Base-by-base conservation (phyloP, 2,797 vertebrate genomes). In the Lepus townsendii region DNA sequence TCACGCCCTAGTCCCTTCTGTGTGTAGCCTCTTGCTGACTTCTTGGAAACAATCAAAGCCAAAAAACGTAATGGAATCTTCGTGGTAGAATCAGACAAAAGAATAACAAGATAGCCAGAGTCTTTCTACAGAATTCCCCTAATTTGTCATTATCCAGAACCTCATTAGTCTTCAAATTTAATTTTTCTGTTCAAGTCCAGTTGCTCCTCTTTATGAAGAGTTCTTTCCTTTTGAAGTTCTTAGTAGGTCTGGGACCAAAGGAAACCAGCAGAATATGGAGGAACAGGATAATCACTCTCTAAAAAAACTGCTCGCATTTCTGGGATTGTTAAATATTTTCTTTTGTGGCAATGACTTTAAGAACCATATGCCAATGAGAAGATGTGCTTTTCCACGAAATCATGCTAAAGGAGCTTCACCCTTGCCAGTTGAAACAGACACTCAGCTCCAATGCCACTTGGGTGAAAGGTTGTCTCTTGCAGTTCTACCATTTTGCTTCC, bases 151-250 rank as follows among this genome's bases (percentile, higher is more conserved):
- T 82, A 38, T 65, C 42, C 66, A 82, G 52, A 96, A 88, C 0
- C 27, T 88, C 91, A 26, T 71, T 87, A 57, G 2, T 66, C 83
- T 95, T 91, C 63, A 95, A 84, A 93, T 95, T 6, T 12, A 68
- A 82, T 87, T 86, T 75, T 88, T 78, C 62, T 80, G 27, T 71
- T 88, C 20, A 72, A 77, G 80, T 71, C 14, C 47, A 71, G 24
- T 84, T 80, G 20, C 5, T 93, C 32, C 17, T 87, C 35, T 83
- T 88, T 32, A 20, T 68, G 20, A 2, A 54, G 69, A 75, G 22
- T 69, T 84, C 54, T 77, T 47, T 47, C 42, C 8, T 94, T 94
- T 68, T 62, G 57, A 93, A 88, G 82, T 79, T 85, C 42, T 50
- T 90, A 75, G 69, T 75, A 89, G 63, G 32, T 50, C 72, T 69